Conservation (phyloP, 2,888 invertebrate genomes). For the Pterostichus niger region DNA sequence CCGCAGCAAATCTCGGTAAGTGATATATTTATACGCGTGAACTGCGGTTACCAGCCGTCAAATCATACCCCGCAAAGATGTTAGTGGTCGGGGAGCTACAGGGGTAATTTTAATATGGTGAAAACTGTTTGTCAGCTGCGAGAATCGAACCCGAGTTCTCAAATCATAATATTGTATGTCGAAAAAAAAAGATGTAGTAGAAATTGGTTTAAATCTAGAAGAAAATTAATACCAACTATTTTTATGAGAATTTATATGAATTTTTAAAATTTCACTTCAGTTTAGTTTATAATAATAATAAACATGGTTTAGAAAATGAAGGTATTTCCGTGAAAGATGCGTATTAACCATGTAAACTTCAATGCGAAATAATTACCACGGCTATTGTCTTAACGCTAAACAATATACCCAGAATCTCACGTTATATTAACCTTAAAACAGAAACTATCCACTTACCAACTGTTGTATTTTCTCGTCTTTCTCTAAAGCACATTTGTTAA, state of each 20-base stretch:
- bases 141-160: too few species aligned
- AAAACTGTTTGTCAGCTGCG: too few species aligned
- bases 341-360: slow-evolving; percentile 50
- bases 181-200: too few species aligned
- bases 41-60: too few species aligned
- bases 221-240: neutral
- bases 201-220: too few species aligned
- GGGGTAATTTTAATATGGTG: too few species aligned
- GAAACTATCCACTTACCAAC: slow-evolving; percentile 44
- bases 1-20: too few species aligned
- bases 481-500: slow-evolving; percentile 35
- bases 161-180: too few species aligned
- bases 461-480: neutral
- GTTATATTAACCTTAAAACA: slow-evolving; percentile 64
- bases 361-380: slow-evolving; percentile 31
- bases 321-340: slow-evolving; percentile 45
- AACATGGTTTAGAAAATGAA: slow-evolving; percentile 61
- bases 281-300: too few species aligned
- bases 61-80: too few species aligned
- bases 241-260: slow-evolving; percentile 23
- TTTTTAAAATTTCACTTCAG: slow-evolving; percentile 44
- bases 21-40: too few species aligned
- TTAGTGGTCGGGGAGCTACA: too few species aligned
- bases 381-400: slow-evolving; percentile 40
- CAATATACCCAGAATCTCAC: slow-evolving; percentile 56